A percentile compares a stretch with the other conserved stretches of the same genome.
These are phyloP conservation scores for Hypotaenidia okinawae DNA, from an alignment of 2,797 vertebrate genomes.

Conservation along the genomic window DNA sequence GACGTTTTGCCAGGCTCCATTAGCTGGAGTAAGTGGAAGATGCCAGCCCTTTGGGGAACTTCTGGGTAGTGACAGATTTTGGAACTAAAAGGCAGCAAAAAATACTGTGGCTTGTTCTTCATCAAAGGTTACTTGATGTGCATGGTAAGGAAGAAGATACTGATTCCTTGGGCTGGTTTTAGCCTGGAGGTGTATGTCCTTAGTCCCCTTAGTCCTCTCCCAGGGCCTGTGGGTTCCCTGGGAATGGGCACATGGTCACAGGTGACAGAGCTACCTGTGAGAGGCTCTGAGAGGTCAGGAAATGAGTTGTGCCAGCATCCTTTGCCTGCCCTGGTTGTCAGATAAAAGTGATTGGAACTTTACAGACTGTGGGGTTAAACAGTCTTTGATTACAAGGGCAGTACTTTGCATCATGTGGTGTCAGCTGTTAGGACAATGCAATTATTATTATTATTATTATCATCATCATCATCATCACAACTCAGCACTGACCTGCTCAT, in stretches of 20 bases:
- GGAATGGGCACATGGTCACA: rapidly evolving
- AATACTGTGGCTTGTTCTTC: not conserved
- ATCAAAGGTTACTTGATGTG: not conserved
- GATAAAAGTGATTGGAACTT: not conserved
- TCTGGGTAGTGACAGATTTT: not conserved
- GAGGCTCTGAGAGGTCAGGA: not conserved
- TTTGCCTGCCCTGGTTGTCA: not conserved
- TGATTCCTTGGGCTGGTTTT: rapidly evolving
- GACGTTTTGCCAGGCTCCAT: not conserved
- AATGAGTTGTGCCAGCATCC: not conserved
- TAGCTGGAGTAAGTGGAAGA: not conserved
- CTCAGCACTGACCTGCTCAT: rapidly evolving
- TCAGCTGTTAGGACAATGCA: not conserved
- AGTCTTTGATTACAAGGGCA: not conserved
- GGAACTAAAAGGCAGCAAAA: not conserved
- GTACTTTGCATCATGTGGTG: not conserved
- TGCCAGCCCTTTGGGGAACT: not conserved
- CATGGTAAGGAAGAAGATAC: not conserved
- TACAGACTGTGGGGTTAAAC: rapidly evolving
- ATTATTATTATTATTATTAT: too few relatives aligned
- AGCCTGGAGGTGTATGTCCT: rapidly evolving
- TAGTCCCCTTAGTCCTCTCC: too few relatives aligned
- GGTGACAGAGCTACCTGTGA: not conserved
- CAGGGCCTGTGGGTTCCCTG: not conserved
- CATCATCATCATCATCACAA: too few relatives aligned